Conservation (phyloP, 2,888 invertebrate genomes). For the Alcis repandata region DNA sequence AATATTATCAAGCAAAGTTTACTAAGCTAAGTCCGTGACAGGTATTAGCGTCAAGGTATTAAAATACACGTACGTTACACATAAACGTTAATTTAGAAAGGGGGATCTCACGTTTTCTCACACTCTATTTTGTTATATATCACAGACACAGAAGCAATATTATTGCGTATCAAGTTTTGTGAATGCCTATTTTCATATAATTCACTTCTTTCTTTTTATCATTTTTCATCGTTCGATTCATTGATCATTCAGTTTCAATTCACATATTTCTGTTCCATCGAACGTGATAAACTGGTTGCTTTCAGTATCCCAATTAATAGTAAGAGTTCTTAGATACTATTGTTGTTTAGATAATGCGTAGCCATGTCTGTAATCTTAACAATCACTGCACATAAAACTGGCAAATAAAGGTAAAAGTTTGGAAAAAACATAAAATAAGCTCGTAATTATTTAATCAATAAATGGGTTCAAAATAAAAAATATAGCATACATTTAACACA, state of each 20-base stretch:
- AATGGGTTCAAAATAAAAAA: constrained; percentile 63
- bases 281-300: neutral
- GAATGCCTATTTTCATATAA: neutral
- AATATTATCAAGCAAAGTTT: constrained; percentile 43
- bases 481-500: constrained; percentile 74
- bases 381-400: constrained; percentile 42
- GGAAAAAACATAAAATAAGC: constrained; percentile 61
- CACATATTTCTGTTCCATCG: neutral
- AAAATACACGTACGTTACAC: constrained; percentile 43
- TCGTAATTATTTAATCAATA: constrained; percentile 67
- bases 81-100: constrained; percentile 44
- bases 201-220: no score
- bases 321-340: neutral
- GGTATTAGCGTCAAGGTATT: constrained; percentile 44
- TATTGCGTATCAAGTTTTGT: constrained; percentile 16
- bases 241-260: neutral
- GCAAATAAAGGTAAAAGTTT: constrained; percentile 54
- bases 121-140: constrained; percentile 33
- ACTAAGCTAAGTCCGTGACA: constrained; percentile 45
- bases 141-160: constrained; percentile 38
- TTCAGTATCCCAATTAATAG: neutral
- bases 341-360: constrained; percentile 17
- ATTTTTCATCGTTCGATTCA: no score
- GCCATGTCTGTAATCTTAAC: constrained; percentile 56
- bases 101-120: constrained; percentile 47